Evolutionary conservation across 2,888 invertebrate species (phyloP).

Genomic region (Cosmia pyralina): DNA sequence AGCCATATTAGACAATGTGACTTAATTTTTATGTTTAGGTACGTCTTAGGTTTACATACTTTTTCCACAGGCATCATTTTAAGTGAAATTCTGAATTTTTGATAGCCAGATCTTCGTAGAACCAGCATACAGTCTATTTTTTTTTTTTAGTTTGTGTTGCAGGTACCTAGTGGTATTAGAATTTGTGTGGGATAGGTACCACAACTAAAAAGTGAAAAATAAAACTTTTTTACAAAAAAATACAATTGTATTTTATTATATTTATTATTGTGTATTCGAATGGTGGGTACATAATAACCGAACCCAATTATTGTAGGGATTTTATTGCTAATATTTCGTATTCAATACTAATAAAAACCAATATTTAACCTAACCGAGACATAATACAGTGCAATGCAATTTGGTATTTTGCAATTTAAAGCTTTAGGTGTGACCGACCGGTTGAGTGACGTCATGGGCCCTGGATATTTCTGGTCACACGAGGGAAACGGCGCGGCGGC

Average conservation of each 20-base stretch:
- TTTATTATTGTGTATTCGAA: not conserved
- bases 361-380: not conserved
- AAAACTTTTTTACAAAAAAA: too few relatives aligned
- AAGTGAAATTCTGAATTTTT: not conserved
- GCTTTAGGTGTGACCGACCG: constrained; percentile 10
- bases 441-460: constrained; percentile 40
- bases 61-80: not conserved
- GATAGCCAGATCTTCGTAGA: not conserved
- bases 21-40: too few relatives aligned
- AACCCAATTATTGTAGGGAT: too few relatives aligned
- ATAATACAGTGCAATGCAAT: not conserved
- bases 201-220: too few relatives aligned
- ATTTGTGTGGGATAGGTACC: too few relatives aligned
- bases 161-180: too few relatives aligned
- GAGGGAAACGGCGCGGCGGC: constrained; percentile 1
- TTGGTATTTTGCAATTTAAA: not conserved
- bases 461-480: constrained; percentile 32
- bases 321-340: not conserved
- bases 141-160: too few relatives aligned
- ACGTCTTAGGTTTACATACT: too few relatives aligned
- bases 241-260: too few relatives aligned
- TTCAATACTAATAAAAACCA: not conserved
- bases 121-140: not conserved
- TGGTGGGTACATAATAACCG: not conserved
- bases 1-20: too few relatives aligned